Percentiles rank a stretch among this genome's conserved stretches.
These are phyloP conservation scores for Megalopta genalis DNA, from an alignment of 1,140 invertebrate species.

Conservation along the genomic window DNA sequence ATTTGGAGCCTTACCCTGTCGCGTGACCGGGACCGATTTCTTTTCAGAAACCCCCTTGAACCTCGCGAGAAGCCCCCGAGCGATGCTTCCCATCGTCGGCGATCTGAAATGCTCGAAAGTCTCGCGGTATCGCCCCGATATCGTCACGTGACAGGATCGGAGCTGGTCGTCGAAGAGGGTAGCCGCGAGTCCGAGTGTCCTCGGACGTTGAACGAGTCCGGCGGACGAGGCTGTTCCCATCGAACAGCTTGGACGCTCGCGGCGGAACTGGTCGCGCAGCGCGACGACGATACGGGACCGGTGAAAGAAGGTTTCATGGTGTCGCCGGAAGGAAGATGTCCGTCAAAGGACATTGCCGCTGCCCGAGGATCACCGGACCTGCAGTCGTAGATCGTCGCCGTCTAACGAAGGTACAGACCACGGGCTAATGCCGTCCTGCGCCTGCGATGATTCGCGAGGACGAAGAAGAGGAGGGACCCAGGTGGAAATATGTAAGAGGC, in stretches of 20 bases:
- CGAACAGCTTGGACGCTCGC: too few species aligned
- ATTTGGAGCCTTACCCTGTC: background rate
- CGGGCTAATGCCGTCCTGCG: constrained; percentile 58
- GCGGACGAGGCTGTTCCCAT: too few species aligned
- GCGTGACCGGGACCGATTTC: constrained; percentile 32
- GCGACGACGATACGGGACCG: too few species aligned
- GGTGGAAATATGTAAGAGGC: constrained; percentile 70
- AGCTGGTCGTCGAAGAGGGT: too few species aligned
- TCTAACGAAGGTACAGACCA: constrained; percentile 48
- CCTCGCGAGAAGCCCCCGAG: background rate
- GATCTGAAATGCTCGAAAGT: constrained; percentile 19
- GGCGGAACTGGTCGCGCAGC: too few species aligned
- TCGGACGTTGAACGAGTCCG: background rate
- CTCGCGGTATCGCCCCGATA: background rate
- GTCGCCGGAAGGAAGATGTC: constrained; percentile 28
- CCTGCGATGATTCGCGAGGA: constrained; percentile 69
- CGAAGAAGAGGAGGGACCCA: constrained; percentile 56
- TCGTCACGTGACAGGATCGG: background rate
- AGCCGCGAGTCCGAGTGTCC: too few species aligned
- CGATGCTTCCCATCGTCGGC: background rate
- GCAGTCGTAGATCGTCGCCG: constrained; percentile 24
- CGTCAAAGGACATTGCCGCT: constrained; percentile 25
- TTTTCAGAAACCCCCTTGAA: constrained; percentile 39
- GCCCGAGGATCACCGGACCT: constrained; percentile 40
- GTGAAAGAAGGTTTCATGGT: background rate